Percentiles rank a stretch among this genome's conserved stretches.
These are phyloP conservation scores for Drosophila kambysellisi DNA, from an alignment of 2,888 invertebrate genomes.

Conservation along the genomic window DNA sequence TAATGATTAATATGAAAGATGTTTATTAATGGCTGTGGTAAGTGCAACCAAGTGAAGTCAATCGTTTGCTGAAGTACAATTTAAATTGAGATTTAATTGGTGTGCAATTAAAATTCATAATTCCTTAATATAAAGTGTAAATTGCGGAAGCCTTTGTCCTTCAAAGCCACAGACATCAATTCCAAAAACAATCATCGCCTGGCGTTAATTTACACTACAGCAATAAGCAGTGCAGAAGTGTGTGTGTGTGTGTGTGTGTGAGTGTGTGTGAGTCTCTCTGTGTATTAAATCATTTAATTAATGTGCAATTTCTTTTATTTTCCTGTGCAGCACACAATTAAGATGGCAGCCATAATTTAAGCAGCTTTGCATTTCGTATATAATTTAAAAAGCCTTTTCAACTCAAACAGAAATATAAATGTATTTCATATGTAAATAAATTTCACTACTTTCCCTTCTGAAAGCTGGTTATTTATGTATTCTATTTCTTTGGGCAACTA, in stretches of 20 bases:
- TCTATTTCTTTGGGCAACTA: background rate
- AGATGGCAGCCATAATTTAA: background rate
- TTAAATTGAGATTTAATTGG: conserved; percentile 73
- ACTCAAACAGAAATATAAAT: background rate
- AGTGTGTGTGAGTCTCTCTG: background rate
- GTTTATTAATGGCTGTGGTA: conserved; percentile 46
- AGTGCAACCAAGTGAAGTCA: conserved; percentile 48
- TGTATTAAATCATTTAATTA: conserved; percentile 37
- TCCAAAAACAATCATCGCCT: conserved; percentile 28
- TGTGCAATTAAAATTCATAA: conserved; percentile 76
- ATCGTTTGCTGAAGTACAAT: conserved; percentile 21
- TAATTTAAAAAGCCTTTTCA: background rate
- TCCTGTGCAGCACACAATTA: background rate
- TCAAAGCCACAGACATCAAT: conserved; percentile 15
- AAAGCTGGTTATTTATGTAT: background rate
- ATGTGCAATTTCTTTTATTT: conserved; percentile 21
- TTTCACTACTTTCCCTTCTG: background rate
- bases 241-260: background rate
- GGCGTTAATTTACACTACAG: conserved; percentile 17
- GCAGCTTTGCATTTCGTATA: background rate
- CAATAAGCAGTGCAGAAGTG: conserved; percentile 1
- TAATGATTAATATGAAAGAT: conserved; percentile 22
- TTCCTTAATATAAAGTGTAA: conserved; percentile 48
- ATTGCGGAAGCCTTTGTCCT: conserved; percentile 44
- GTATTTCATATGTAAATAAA: background rate